Conservation (phyloP, 2,888 invertebrate genomes). For the Sepiola atlantica region DNA sequence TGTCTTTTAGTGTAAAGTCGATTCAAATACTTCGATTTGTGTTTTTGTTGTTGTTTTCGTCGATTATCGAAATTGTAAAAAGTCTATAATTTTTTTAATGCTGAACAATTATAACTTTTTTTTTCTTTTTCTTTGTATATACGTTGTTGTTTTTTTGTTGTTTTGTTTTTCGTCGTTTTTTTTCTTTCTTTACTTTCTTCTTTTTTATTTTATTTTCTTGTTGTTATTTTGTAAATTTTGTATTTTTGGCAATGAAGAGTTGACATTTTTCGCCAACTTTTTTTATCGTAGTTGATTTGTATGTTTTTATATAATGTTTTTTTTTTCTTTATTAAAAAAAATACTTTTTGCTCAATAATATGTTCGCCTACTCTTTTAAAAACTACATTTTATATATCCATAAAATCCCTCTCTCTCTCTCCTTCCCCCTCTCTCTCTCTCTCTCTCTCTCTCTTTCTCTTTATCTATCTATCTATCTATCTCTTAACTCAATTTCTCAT, state of each 20-base stretch:
- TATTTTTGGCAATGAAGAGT: too few relatives aligned
- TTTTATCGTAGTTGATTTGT: too few relatives aligned
- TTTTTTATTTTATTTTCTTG: neutral
- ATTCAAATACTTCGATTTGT: neutral
- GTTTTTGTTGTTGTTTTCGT: neutral
- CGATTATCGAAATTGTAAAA: neutral
- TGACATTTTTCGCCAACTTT: too few relatives aligned
- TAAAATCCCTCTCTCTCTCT: neutral
- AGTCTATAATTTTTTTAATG: neutral
- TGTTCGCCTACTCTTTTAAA: too few relatives aligned
- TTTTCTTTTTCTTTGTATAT: neutral
- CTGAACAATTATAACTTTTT: neutral
- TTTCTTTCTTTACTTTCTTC: neutral
- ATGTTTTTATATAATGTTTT: neutral
- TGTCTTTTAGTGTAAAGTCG: neutral
- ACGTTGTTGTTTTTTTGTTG: neutral
- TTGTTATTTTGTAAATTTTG: too few relatives aligned
- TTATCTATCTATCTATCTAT: too few relatives aligned
- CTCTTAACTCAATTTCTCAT: too few relatives aligned
- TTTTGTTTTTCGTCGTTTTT: neutral
- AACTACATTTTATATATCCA: neutral
- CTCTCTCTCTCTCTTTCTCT: too few relatives aligned
- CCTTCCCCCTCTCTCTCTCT: too few relatives aligned
- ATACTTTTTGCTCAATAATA: too few relatives aligned
- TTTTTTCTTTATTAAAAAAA: neutral